Percentiles rank a stretch among this genome's conserved stretches.
Evolutionary conservation across 2,113 vertebrate species (phyloP).

Genomic region (Balaenoptera acutorostrata): DNA sequence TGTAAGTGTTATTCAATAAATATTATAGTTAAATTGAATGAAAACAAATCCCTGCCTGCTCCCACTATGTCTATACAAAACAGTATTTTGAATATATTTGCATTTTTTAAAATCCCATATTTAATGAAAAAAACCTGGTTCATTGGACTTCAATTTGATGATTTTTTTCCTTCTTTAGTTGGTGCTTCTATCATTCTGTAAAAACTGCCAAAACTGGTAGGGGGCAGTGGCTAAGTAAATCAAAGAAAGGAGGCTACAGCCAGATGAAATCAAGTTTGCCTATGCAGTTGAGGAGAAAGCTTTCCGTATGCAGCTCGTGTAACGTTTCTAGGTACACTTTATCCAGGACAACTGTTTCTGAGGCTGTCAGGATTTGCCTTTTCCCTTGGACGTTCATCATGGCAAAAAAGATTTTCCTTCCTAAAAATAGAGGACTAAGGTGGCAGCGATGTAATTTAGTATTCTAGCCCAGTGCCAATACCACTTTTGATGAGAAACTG

Average conservation of each 20-base stretch:
- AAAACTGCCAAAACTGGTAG: not conserved
- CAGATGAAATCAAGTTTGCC: not conserved
- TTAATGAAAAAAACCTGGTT: not conserved
- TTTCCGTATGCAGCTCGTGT: not conserved
- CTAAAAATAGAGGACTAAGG: conserved; percentile 42
- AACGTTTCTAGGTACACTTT: conserved; percentile 26
- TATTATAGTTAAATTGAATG: conserved; percentile 12
- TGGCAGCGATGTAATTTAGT: conserved; percentile 1
- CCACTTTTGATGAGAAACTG: conserved; percentile 14
- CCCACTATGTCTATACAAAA: not conserved
- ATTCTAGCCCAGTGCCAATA: not conserved
- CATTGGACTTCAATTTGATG: not conserved
- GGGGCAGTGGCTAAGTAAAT: not conserved
- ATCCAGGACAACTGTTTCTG: conserved; percentile 32
- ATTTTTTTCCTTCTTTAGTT: not conserved
- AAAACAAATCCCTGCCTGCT: not conserved
- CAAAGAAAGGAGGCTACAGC: not conserved
- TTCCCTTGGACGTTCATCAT: conserved; percentile 1
- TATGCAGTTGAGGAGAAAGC: not conserved
- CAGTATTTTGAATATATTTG: not conserved
- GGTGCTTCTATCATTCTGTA: not conserved
- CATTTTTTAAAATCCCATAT: not conserved
- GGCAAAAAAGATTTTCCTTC: conserved; percentile 42
- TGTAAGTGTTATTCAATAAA: not conserved
- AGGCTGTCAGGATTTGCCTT: conserved; percentile 22